Evolutionary conservation across 2,797 vertebrate genomes (phyloP), one percentile per base, ranked within the genome.

Genomic region (Chaetodon trifasciatus): DNA sequence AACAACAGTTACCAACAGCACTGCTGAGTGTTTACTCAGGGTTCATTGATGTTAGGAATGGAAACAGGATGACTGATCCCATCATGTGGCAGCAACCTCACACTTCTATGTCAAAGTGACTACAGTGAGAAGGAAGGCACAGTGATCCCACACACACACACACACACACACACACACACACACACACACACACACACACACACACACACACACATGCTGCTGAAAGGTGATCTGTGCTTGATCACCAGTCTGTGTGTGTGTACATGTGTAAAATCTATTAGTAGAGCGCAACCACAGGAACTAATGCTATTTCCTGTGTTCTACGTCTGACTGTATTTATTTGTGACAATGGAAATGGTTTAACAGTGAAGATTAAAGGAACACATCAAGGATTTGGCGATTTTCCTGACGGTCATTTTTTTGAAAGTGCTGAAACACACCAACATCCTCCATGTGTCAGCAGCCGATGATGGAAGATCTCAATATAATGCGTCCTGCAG

Each of bases 291-390:
- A 69, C 57, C 73, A 58, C 83, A 77, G 79, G 70, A 84, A 67
- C 61, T 15, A 63, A 58, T 56, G 66, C 60, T 46, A 47, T 71
- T 86, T 86, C 87, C 89, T 74, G 53, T 76, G 49, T 70, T 81
- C 78, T 75, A 69, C 63, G 44, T 87, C 49, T 49, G 61, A 65
- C 55, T 76, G 65, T 69, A 66, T 77, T 65, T 66, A 72, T 68
- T 68, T 81, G 58, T 64, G 78, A 67, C 75, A 76, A 32, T 78
- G 58, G 64, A 71, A 86, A 77, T 35, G 58, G 60, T 79, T 79
- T 28, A 69, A 23, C 23, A 13, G 11, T 35, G 61, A 70, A 85
- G 86, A 89, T 89, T 65, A 89, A 88, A 91, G 68, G 76, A 85
- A 35, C 64, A 65, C 67, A 39, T 70, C 9, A 60, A 74, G 60